Conservation (phyloP, 1,140 invertebrate species). For the Leucophenga varia region DNA sequence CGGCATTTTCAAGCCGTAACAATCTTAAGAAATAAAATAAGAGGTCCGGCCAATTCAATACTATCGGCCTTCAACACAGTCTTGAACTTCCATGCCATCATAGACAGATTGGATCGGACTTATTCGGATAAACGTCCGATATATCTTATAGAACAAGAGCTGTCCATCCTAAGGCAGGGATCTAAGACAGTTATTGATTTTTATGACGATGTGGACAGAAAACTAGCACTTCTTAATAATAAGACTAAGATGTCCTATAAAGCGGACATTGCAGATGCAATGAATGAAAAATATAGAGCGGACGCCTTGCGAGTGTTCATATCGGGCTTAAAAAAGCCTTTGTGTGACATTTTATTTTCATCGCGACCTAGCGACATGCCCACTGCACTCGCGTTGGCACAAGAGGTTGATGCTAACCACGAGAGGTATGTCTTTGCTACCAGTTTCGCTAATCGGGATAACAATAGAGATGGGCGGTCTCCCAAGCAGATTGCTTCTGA, state of each 20-base stretch:
- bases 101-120: slow-evolving; percentile 15
- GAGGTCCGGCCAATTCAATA: slow-evolving; percentile 14
- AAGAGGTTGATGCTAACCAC: slow-evolving; percentile 23
- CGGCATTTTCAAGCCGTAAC: slow-evolving; percentile 22
- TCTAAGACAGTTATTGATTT: slow-evolving; percentile 5
- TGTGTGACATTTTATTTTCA: slow-evolving; percentile 16
- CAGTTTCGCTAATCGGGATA: too few species aligned
- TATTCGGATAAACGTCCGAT: slow-evolving; percentile 23
- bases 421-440: slow-evolving; percentile 17
- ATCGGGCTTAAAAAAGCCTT: too few species aligned
- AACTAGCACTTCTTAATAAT: slow-evolving; percentile 17
- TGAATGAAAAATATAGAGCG: slow-evolving; percentile 19
- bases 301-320: slow-evolving; percentile 10
- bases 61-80: slow-evolving; percentile 21
- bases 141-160: slow-evolving; percentile 19
- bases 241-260: slow-evolving; percentile 22
- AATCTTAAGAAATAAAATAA: slow-evolving; percentile 29
- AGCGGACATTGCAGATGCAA: neutral
- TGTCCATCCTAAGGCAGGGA: slow-evolving; percentile 15
- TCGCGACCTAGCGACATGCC: slow-evolving; percentile 17
- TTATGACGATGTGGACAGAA: slow-evolving; percentile 15
- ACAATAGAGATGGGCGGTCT: too few species aligned
- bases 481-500: too few species aligned
- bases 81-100: slow-evolving; percentile 25
- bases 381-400: slow-evolving; percentile 18